phyloP scores from a whole-genome alignment of 2,113 vertebrate species.

The Coracopsis vasa region DNA sequence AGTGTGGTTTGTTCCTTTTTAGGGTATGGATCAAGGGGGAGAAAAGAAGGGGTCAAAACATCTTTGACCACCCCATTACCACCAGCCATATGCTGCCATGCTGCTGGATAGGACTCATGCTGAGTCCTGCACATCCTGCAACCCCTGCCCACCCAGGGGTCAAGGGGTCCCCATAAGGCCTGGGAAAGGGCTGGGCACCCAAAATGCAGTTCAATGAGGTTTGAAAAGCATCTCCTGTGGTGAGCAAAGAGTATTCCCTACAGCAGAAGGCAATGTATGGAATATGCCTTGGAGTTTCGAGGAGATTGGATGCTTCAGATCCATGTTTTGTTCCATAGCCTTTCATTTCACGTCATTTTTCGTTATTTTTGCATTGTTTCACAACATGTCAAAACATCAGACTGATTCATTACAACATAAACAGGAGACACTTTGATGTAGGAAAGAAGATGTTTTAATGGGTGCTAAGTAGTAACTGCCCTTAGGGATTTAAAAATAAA shows the following conservation, averaged over 20 bases:
- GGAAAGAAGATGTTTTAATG: constrained; percentile 36
- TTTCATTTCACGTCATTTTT: constrained; percentile 18
- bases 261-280: not conserved
- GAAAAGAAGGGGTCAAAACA: not conserved
- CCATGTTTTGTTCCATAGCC: not conserved
- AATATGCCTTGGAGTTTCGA: not conserved
- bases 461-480: constrained; percentile 54
- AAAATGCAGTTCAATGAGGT: not conserved
- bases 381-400: constrained; percentile 50
- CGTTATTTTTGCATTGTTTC: constrained; percentile 40
- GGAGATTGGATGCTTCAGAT: not conserved
- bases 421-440: constrained; percentile 59
- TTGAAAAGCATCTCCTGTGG: not conserved
- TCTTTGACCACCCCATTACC: not conserved
- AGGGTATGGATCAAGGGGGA: not conserved
- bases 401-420: constrained; percentile 40
- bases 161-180: fast-evolving
- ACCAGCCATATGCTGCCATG: not conserved
- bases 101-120: not conserved
- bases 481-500: constrained; percentile 44
- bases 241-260: not conserved
- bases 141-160: fast-evolving
- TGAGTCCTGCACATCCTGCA: not conserved
- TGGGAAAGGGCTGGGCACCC: not conserved
- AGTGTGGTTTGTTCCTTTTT: not conserved